phyloP scores from a whole-genome alignment of 2,797 vertebrate species.

The Hippopotamyrus pictus region DNA sequence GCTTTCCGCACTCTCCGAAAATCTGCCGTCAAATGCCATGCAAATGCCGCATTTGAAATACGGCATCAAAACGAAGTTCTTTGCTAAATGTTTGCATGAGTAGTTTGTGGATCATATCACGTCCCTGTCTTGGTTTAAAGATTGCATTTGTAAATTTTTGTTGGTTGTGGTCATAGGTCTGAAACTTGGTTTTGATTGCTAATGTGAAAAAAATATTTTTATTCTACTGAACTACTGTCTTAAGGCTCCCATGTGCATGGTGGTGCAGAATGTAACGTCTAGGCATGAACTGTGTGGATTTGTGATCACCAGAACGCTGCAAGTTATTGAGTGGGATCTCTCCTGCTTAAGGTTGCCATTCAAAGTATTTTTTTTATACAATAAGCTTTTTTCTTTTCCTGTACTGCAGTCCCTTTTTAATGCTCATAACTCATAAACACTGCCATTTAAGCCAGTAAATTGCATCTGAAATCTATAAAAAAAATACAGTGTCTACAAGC shows the following conservation, averaged over 20 bases:
- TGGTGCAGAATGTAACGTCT: slow-evolving; percentile 48
- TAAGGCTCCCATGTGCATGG: slow-evolving; percentile 27
- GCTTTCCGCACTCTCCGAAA: neutral
- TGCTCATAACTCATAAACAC: neutral
- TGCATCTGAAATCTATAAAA: neutral
- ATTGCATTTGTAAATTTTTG: neutral
- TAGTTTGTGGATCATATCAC: neutral
- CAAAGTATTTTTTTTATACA: neutral
- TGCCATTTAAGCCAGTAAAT: neutral
- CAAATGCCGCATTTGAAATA: neutral
- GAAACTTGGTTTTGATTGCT: neutral
- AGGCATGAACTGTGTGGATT: slow-evolving; percentile 41
- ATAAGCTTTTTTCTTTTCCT: neutral
- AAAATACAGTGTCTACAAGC: slow-evolving; percentile 23
- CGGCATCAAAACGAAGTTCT: neutral
- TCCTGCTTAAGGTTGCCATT: neutral
- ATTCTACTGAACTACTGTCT: slow-evolving; percentile 8
- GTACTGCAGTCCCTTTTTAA: neutral
- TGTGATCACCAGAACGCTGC: slow-evolving; percentile 19
- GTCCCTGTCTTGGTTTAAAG: neutral
- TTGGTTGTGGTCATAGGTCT: neutral
- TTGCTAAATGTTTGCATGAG: neutral
- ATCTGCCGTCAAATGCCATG: neutral
- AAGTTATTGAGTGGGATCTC: neutral
- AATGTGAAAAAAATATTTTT: neutral